phyloP scores from a whole-genome alignment of 2,888 invertebrate genomes.

The Mactromeris polynyma region DNA sequence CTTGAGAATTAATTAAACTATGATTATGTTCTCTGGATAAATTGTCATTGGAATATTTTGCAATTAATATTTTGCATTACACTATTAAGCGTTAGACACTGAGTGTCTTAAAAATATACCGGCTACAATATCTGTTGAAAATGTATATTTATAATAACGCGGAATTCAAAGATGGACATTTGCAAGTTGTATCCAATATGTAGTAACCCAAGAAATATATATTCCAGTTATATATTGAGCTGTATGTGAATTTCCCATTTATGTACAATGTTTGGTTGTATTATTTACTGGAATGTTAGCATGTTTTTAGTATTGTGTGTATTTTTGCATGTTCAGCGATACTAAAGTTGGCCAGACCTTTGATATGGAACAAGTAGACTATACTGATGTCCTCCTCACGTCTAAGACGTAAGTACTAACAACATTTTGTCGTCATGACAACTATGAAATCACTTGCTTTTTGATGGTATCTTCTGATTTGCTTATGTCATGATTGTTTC shows the following conservation, averaged over 20 bases:
- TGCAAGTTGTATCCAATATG: background rate
- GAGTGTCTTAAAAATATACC: too few relatives aligned
- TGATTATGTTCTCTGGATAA: too few relatives aligned
- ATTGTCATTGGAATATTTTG: too few relatives aligned
- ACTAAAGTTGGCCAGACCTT: conserved; percentile 62
- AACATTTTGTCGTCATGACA: background rate
- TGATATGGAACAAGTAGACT: conserved; percentile 70
- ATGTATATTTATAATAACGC: too few relatives aligned
- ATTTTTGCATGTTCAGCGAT: conserved; percentile 66
- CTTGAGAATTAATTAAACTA: too few relatives aligned
- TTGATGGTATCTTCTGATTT: background rate
- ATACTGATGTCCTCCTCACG: conserved; percentile 64
- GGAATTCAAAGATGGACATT: too few relatives aligned
- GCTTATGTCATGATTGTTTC: too few relatives aligned
- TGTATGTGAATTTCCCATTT: background rate
- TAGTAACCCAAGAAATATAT: background rate
- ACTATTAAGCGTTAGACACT: too few relatives aligned
- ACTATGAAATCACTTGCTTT: background rate
- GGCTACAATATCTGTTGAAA: too few relatives aligned
- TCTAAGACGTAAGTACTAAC: conserved; percentile 65
- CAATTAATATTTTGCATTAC: too few relatives aligned
- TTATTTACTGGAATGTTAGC: background rate
- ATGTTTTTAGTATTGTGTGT: conserved; percentile 23
- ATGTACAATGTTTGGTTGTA: background rate
- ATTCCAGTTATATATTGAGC: background rate